Percentiles rank a stretch among this genome's conserved stretches.
Evolutionary conservation across 2,888 invertebrate species (phyloP).

Genomic region (Falcaria lacertinaria): DNA sequence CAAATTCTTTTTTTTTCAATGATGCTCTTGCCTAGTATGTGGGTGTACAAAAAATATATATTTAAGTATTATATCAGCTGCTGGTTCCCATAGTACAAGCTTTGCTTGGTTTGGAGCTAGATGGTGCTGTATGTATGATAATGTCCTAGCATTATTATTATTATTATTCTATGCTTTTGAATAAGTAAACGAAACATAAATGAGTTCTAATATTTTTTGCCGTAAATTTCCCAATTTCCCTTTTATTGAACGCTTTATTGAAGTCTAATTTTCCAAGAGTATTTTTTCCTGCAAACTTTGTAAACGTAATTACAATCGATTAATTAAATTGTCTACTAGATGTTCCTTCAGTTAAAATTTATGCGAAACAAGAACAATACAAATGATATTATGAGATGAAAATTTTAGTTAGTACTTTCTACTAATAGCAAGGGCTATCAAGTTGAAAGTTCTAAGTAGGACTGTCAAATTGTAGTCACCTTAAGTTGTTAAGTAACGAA

Average conservation of each 20-base stretch:
- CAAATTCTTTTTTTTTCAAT: too few relatives aligned
- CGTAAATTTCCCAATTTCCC: background rate
- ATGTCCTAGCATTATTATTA: too few relatives aligned
- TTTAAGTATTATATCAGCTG: too few relatives aligned
- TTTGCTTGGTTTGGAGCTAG: too few relatives aligned
- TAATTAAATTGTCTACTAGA: background rate
- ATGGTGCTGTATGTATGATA: too few relatives aligned
- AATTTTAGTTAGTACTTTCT: background rate
- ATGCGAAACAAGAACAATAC: background rate
- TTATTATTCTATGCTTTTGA: too few relatives aligned
- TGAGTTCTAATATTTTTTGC: slow-evolving; percentile 1
- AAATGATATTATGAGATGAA: too few relatives aligned
- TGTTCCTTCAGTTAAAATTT: background rate
- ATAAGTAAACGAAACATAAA: background rate
- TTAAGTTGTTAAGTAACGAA: background rate
- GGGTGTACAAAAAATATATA: too few relatives aligned
- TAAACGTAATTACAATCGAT: background rate
- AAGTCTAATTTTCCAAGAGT: background rate
- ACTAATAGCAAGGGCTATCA: background rate
- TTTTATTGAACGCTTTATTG: background rate
- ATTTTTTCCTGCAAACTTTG: too few relatives aligned
- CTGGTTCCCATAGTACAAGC: too few relatives aligned
- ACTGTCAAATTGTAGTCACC: background rate
- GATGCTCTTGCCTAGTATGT: too few relatives aligned
- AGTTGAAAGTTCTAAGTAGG: slow-evolving; percentile 5